Conservation (phyloP, 2,113 vertebrate genomes). For the Eclectus roratus region DNA sequence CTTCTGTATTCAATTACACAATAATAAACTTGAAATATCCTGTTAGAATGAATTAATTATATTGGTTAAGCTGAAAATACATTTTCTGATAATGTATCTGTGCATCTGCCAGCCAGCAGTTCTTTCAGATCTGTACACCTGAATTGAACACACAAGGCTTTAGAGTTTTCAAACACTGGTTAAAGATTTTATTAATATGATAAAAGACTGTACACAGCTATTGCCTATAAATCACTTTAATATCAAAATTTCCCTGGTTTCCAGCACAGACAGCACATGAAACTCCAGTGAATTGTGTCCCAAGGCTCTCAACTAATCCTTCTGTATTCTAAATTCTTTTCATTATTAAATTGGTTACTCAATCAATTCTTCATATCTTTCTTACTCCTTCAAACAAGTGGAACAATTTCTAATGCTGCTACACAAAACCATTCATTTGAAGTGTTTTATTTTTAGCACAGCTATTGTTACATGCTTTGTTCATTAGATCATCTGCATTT, state of each 20-base stretch:
- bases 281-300: constrained; percentile 36
- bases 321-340: constrained; percentile 62
- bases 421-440: not conserved
- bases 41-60: constrained; percentile 39
- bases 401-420: constrained; percentile 44
- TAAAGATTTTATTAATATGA: constrained; percentile 66
- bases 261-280: constrained; percentile 22
- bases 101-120: constrained; percentile 51
- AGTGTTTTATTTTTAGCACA: constrained; percentile 10
- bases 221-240: constrained; percentile 60
- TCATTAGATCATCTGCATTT: not conserved
- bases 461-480: not conserved
- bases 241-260: constrained; percentile 21
- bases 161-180: constrained; percentile 41
- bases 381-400: constrained; percentile 48
- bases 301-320: constrained; percentile 43
- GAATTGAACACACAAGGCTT: not conserved
- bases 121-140: constrained; percentile 15
- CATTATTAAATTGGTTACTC: constrained; percentile 66
- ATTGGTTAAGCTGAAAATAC: constrained; percentile 54
- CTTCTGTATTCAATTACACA: constrained; percentile 7
- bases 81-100: constrained; percentile 59
- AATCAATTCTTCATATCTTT: constrained; percentile 49
- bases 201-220: constrained; percentile 46
- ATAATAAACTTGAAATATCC: constrained; percentile 48